These are phyloP conservation scores for Dexiosoma caninum DNA, from an alignment of 2,888 invertebrate genomes.

Conservation along the genomic window DNA sequence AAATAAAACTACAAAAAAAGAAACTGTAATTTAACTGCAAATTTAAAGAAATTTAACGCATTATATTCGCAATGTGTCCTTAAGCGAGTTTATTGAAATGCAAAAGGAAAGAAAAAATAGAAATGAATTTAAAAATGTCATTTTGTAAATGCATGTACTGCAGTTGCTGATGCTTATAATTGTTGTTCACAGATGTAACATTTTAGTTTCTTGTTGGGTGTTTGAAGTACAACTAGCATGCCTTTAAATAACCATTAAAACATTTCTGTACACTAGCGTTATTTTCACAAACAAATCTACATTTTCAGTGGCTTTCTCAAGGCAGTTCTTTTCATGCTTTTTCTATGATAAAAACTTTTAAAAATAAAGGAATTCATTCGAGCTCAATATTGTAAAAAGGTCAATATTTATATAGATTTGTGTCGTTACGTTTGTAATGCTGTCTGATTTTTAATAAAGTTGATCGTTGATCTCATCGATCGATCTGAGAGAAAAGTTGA, in stretches of 20 bases:
- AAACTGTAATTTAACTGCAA: too few species aligned
- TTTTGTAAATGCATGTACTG: not conserved
- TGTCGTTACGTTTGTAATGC: too few species aligned
- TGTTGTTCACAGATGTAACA: not conserved
- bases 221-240: not conserved
- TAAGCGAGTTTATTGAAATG: too few species aligned
- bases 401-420: too few species aligned
- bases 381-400: too few species aligned
- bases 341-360: not conserved
- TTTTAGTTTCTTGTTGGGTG: not conserved
- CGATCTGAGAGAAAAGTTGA: too few species aligned
- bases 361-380: too few species aligned
- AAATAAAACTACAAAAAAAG: too few species aligned
- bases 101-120: not conserved
- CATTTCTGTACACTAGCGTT: not conserved
- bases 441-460: too few species aligned
- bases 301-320: not conserved
- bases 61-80: too few species aligned
- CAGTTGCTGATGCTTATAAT: not conserved
- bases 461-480: too few species aligned
- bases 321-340: not conserved
- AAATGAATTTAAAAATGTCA: not conserved
- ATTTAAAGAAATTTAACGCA: too few species aligned
- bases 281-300: not conserved
- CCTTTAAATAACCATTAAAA: not conserved